phyloP scores from a whole-genome alignment of 2,888 invertebrate genomes.

The Tetragonula carbonaria region DNA sequence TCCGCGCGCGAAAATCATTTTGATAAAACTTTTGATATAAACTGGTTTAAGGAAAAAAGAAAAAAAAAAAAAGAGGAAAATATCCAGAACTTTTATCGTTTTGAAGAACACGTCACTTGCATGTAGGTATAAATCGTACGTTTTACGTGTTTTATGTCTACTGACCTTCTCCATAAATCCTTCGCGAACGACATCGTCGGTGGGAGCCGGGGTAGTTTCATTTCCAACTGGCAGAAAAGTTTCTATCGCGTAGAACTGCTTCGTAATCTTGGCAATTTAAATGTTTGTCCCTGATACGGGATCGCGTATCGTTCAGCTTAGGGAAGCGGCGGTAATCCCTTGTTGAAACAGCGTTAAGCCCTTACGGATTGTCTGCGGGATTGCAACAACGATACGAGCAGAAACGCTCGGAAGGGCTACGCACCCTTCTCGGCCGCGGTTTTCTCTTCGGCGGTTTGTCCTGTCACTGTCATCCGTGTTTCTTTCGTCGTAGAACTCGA shows the following conservation, averaged over 20 bases:
- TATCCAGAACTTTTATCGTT: too few relatives aligned
- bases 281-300: constrained; percentile 76
- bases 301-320: constrained; percentile 65
- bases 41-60: too few relatives aligned
- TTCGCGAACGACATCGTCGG: neutral
- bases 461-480: constrained; percentile 44
- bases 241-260: constrained; percentile 25
- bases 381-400: constrained; percentile 79
- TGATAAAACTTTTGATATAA: too few relatives aligned
- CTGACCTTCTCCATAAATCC: constrained; percentile 1
- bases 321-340: constrained; percentile 80
- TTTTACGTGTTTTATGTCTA: too few relatives aligned
- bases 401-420: constrained; percentile 67
- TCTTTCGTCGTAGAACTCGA: constrained; percentile 20
- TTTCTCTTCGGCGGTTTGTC: constrained; percentile 58
- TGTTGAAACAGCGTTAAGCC: constrained; percentile 83
- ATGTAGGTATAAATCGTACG: too few relatives aligned
- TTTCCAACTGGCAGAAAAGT: constrained; percentile 5
- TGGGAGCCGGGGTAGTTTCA: neutral
- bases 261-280: constrained; percentile 80
- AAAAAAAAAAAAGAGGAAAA: too few relatives aligned
- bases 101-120: too few relatives aligned
- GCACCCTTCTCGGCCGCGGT: constrained; percentile 46
- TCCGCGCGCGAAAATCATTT: too few relatives aligned
- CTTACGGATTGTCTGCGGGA: constrained; percentile 82